Evolutionary conservation across 1,140 invertebrate genomes (phyloP).

Genomic region (Armadillidium nasatum): DNA sequence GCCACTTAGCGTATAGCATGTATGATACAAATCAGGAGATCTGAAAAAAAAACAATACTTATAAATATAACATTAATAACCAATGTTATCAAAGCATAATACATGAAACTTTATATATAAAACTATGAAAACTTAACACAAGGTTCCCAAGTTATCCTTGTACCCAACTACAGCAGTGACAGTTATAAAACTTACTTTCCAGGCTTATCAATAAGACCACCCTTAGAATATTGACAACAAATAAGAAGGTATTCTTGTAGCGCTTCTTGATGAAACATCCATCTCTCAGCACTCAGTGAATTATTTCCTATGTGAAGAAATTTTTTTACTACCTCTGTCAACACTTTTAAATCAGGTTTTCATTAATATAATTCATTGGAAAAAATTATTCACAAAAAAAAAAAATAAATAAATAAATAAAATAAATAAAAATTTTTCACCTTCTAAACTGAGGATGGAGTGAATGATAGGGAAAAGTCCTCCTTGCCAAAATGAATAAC

Average conservation of each 20-base stretch:
- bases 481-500: slow-evolving; percentile 98
- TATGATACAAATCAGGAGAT: slow-evolving; percentile 96
- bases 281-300: slow-evolving; percentile 52
- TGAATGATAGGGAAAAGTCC: slow-evolving; percentile 77
- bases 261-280: slow-evolving; percentile 75
- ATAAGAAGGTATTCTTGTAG: slow-evolving; percentile 92
- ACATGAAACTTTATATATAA: too few species aligned
- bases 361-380: neutral
- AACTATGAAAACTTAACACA: too few species aligned
- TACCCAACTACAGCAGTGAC: too few species aligned
- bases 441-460: slow-evolving; percentile 55
- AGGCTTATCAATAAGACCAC: slow-evolving; percentile 95
- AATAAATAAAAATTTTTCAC: too few species aligned
- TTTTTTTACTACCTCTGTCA: neutral
- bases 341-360: too few species aligned
- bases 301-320: too few species aligned
- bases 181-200: slow-evolving; percentile 69
- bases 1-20: slow-evolving; percentile 93
- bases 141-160: too few species aligned
- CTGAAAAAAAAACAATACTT: too few species aligned
- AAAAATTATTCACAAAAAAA: too few species aligned
- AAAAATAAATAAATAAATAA: neutral
- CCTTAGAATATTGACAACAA: slow-evolving; percentile 81
- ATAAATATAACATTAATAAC: too few species aligned
- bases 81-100: too few species aligned